Conservation (phyloP, 1,140 invertebrate species). For the Anastrepha ludens region DNA sequence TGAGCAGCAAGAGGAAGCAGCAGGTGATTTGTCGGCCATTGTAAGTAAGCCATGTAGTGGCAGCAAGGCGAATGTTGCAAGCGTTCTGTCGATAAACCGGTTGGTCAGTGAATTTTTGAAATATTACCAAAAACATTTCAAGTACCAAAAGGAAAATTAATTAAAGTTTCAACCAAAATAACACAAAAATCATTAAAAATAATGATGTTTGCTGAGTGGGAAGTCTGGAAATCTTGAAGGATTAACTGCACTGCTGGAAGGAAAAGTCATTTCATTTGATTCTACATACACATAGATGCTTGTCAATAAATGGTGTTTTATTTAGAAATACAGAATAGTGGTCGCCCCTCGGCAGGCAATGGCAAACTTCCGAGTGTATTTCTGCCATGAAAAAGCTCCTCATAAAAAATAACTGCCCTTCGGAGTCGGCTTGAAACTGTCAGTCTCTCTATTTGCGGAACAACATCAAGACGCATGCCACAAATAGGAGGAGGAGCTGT, state of each 20-base stretch:
- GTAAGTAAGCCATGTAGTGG: not conserved
- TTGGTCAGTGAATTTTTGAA: slow-evolving; percentile 28
- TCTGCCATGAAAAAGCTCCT: no score
- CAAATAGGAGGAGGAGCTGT: no score
- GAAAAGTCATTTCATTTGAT: slow-evolving; percentile 13
- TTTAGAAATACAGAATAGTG: no score
- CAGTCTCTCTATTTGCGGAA: no score
- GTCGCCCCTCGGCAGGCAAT: no score
- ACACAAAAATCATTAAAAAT: slow-evolving; percentile 39
- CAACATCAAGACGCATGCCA: no score
- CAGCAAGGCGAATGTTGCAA: not conserved
- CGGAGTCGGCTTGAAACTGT: no score
- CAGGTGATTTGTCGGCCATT: slow-evolving; percentile 14
- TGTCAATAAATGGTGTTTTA: not conserved
- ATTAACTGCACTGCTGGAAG: slow-evolving; percentile 49
- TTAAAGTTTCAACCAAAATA: slow-evolving; percentile 35
- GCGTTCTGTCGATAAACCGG: not conserved
- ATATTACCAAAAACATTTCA: slow-evolving; percentile 47
- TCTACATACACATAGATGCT: not conserved
- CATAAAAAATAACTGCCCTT: no score
- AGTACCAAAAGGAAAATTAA: slow-evolving; percentile 46
- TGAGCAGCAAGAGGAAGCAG: slow-evolving; percentile 18
- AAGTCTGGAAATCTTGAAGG: slow-evolving; percentile 30
- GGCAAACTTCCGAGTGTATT: no score
- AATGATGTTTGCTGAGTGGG: slow-evolving; percentile 41